Conservation (phyloP, 2,797 vertebrate species). For the Peromyscus aztecus region DNA sequence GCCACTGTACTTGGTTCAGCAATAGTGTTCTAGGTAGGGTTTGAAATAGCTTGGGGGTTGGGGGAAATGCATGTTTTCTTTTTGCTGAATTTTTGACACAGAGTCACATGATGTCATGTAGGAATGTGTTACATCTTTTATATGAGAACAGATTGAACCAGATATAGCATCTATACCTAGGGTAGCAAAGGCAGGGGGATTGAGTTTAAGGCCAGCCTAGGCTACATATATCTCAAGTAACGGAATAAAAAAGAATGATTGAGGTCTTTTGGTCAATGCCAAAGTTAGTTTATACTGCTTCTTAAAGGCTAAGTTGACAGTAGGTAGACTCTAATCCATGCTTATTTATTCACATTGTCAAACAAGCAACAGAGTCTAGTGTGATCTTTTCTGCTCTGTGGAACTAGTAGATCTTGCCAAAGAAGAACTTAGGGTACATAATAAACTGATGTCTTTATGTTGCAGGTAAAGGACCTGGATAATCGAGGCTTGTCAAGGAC, state of each 20-base stretch:
- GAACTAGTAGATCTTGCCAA: neutral
- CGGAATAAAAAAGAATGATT: neutral
- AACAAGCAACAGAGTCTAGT: neutral
- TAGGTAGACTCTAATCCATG: neutral
- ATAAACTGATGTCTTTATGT: slow-evolving; percentile 68
- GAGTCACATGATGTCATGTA: neutral
- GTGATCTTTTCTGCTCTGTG: neutral
- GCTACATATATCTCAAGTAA: neutral
- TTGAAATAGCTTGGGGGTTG: neutral
- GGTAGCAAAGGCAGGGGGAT: neutral
- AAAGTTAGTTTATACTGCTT: neutral
- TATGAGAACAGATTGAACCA: slow-evolving; percentile 20
- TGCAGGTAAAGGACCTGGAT: slow-evolving; percentile 97
- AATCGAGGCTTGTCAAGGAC: slow-evolving; percentile 98
- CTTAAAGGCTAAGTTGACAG: slow-evolving; percentile 30
- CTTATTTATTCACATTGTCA: neutral
- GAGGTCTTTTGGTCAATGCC: neutral
- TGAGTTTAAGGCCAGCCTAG: neutral
- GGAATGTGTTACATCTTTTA: neutral
- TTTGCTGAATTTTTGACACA: slow-evolving; percentile 6
- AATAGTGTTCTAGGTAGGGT: neutral
- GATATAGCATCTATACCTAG: neutral
- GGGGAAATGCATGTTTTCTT: slow-evolving; percentile 43
- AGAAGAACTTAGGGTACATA: neutral
- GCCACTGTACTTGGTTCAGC: neutral